Evolutionary conservation across 2,797 vertebrate species (phyloP).

Genomic region (Acanthopagrus latus): DNA sequence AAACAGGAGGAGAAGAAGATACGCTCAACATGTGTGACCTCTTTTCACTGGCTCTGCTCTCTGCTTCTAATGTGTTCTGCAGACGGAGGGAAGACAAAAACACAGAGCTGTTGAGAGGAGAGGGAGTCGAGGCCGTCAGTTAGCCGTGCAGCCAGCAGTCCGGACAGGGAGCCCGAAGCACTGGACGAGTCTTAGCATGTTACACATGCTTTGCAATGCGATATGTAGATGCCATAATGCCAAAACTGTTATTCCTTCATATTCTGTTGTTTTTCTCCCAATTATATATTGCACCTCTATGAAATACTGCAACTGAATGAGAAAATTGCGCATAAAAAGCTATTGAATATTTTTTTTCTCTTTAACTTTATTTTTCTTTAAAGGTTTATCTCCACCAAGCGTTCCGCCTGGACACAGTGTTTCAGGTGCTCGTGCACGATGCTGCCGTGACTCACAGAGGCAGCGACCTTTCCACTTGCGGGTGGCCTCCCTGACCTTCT

Average conservation of each 20-base stretch:
- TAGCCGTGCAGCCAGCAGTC: no score
- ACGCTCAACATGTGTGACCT: slow-evolving; percentile 42
- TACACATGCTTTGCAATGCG: no score
- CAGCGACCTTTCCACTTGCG: slow-evolving; percentile 18
- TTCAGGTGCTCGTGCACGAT: slow-evolving; percentile 2
- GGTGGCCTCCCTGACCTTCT: slow-evolving; percentile 48
- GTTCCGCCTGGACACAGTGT: not conserved
- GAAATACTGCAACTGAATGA: no score
- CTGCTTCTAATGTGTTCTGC: slow-evolving; percentile 63
- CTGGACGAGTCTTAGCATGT: no score
- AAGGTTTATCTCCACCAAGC: not conserved
- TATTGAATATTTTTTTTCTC: not conserved
- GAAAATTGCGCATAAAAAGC: not conserved
- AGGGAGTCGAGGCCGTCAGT: slow-evolving; percentile 2
- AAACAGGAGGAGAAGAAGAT: slow-evolving; percentile 46
- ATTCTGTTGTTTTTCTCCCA: no score
- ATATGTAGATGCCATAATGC: no score
- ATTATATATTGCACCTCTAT: no score
- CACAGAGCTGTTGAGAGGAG: slow-evolving; percentile 5
- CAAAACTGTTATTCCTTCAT: no score
- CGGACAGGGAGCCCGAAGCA: no score
- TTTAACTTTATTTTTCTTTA: slow-evolving; percentile 5
- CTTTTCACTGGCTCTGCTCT: slow-evolving; percentile 28
- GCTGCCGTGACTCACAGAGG: slow-evolving; percentile 19
- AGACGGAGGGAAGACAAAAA: slow-evolving; percentile 40